Conservation (phyloP, 2,888 invertebrate species). For the Criorhina ranunculi region DNA sequence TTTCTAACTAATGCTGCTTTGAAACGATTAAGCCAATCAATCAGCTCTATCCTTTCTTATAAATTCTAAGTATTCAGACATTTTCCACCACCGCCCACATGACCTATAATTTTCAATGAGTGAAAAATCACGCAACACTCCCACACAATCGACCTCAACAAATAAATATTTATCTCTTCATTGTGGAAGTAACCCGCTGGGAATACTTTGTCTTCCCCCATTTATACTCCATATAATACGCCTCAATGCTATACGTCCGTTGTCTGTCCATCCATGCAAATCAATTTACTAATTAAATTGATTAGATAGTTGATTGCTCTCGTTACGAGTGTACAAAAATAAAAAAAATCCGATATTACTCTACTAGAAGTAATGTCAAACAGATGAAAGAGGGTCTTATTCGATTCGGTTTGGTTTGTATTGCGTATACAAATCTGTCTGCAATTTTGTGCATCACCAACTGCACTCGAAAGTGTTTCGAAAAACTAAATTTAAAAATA, state of each 20-base stretch:
- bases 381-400: background rate
- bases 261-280: slow-evolving; percentile 63
- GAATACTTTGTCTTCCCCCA: slow-evolving; percentile 6
- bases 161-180: slow-evolving; percentile 38
- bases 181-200: slow-evolving; percentile 54
- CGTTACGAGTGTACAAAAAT: slow-evolving; percentile 31
- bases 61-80: background rate
- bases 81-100: slow-evolving; percentile 37
- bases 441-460: background rate
- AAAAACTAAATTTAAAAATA: no score
- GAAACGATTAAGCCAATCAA: slow-evolving; percentile 9
- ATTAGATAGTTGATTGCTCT: slow-evolving; percentile 67
- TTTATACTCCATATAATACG: slow-evolving; percentile 13
- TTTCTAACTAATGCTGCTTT: background rate
- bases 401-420: background rate
- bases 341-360: slow-evolving; percentile 8
- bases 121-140: slow-evolving; percentile 62
- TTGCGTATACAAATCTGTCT: slow-evolving; percentile 14
- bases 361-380: slow-evolving; percentile 30
- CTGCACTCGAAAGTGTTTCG: slow-evolving; percentile 1
- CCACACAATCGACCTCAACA: slow-evolving; percentile 42
- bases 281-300: slow-evolving; percentile 72
- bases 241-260: slow-evolving; percentile 31
- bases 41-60: slow-evolving; percentile 8
- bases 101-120: slow-evolving; percentile 31